phyloP scores from a whole-genome alignment of 2,113 vertebrate genomes.

The Vicugna pacos region DNA sequence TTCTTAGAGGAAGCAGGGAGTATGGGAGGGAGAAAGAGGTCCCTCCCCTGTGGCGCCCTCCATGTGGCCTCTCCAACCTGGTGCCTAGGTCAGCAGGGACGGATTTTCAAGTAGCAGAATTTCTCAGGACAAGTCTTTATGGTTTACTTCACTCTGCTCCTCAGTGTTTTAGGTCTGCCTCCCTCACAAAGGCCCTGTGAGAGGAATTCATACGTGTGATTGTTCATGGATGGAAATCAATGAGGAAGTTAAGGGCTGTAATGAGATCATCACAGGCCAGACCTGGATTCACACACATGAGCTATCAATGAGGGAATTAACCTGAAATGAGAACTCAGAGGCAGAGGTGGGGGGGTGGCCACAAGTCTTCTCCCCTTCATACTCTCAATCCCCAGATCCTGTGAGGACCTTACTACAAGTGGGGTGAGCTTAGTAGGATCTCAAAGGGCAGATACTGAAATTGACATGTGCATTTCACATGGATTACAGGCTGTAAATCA shows the following conservation, averaged over 20 bases:
- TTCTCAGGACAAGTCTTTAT: background rate
- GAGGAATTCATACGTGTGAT: background rate
- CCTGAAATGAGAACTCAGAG: background rate
- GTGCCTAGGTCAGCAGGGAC: background rate
- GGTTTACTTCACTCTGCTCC: background rate
- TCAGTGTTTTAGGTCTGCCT: background rate
- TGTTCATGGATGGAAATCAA: background rate
- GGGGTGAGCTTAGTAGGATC: background rate
- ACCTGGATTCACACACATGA: background rate
- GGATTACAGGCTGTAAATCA: background rate
- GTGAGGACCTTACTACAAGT: background rate
- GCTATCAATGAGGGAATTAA: background rate
- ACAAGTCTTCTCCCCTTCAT: background rate
- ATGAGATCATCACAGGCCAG: background rate
- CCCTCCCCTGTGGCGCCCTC: background rate
- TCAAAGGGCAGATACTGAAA: background rate
- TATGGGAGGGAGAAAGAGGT: background rate
- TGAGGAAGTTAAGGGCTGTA: background rate
- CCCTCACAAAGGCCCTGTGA: background rate
- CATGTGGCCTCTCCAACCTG: too few species aligned
- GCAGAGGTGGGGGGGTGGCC: background rate
- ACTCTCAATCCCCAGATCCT: background rate
- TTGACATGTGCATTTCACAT: fast-evolving
- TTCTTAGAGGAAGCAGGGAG: background rate
- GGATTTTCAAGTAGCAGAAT: background rate